These are phyloP conservation scores for Callimorpha dominula DNA, from an alignment of 2,888 invertebrate species.

Conservation along the genomic window DNA sequence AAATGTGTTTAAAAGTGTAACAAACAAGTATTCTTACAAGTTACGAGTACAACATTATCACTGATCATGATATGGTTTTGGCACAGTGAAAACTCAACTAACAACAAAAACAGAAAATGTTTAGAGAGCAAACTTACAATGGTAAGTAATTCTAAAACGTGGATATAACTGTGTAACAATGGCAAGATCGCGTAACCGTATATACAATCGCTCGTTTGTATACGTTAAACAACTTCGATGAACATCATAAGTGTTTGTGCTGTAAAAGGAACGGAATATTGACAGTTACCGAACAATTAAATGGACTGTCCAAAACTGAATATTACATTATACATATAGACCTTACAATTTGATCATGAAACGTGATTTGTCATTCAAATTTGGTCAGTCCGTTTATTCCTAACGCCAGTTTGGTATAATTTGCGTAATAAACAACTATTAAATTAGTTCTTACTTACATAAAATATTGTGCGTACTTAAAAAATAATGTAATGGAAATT, in stretches of 20 bases:
- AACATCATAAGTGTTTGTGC: constrained; percentile 47
- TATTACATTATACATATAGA: not conserved
- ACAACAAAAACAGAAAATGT: constrained; percentile 53
- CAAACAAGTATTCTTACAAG: constrained; percentile 58
- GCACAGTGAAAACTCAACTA: constrained; percentile 69
- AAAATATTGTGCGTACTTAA: constrained; percentile 49
- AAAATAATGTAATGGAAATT: constrained; percentile 32
- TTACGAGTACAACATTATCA: constrained; percentile 68
- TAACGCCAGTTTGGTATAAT: constrained; percentile 22
- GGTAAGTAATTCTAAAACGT: constrained; percentile 39
- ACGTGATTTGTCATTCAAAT: constrained; percentile 4
- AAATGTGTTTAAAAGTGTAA: constrained; percentile 48
- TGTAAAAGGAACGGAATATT: constrained; percentile 41
- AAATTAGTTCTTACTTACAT: constrained; percentile 36
- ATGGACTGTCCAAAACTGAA: constrained; percentile 3
- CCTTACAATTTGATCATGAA: not conserved
- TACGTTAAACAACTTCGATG: constrained; percentile 29
- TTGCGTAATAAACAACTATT: constrained; percentile 30
- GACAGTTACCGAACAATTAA: constrained; percentile 23
- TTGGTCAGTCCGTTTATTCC: constrained; percentile 5
- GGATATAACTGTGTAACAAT: constrained; percentile 57
- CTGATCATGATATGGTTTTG: constrained; percentile 83
- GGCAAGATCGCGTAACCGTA: constrained; percentile 63
- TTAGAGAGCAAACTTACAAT: constrained; percentile 62
- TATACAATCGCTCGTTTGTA: constrained; percentile 39